Base-by-base conservation (phyloP, 2,888 invertebrate species). In the Halictus quadricinctus region DNA sequence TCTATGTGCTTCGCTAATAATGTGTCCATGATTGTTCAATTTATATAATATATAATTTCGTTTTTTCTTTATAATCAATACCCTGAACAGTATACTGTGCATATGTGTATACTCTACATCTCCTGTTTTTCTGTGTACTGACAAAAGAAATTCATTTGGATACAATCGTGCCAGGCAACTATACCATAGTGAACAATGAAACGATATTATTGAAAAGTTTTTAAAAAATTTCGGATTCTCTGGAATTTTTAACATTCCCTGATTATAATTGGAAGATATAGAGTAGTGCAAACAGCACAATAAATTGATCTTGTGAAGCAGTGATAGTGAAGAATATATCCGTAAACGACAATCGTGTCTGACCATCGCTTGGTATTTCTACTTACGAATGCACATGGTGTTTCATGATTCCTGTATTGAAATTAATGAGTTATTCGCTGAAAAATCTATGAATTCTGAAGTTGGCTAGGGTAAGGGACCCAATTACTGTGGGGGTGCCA, bases 41-140 rank as follows among this genome's bases (percentile, higher is more conserved):
- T 58, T n/a, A 58, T 58, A 58, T 58, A n/a, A 58, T 58, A 58
- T 58, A n/a, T 58, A n/a, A 58, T 58, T 58, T 58, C n/a, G n/a
- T n/a, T 12, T n/a, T 10, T n/a, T 12, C n/a, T n/a, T n/a, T 10
- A n/a, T 0, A 4, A n/a, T 12, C n/a, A n/a, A 58, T n/a, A 58
- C n/a, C 1, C 3, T 58, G 8, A 2, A 8, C 58, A n/a, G n/a
- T n/a, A n/a, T 3, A n/a, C 4, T 58, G 10, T n/a, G 4, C 58
- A n/a, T 12, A 0, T 15, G 15, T 48, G 4, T 46, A 12, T 13
- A 10, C 46, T 46, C 12, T 3, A 12, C 2, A 36, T 12, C 12
- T 46, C 12, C 10, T 46, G 46, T 12, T 46, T 0, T 46, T 46
- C 12, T 46, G 46, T 46, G 46, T 13, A 46, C 8, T 8, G 43